phyloP scores from a whole-genome alignment of 2,113 vertebrate genomes.

The Helogale parvula region DNA sequence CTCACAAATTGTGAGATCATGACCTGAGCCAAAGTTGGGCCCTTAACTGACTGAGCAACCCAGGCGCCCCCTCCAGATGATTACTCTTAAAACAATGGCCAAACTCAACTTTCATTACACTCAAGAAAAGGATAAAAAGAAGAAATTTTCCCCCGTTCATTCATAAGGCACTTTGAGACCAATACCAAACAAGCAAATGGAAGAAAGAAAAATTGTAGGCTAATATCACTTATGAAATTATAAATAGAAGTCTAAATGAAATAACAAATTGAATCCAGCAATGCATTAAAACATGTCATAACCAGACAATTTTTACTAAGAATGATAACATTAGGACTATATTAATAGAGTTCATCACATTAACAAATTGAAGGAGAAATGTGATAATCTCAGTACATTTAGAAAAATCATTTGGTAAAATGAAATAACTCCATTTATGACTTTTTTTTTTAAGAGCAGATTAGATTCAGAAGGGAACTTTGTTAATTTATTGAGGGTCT shows the following conservation, averaged over 20 bases:
- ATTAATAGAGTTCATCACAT: not conserved
- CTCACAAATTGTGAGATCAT: no score
- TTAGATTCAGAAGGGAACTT: not conserved
- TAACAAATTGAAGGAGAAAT: not conserved
- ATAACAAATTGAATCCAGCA: not conserved
- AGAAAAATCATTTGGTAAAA: not conserved
- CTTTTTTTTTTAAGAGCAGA: not conserved
- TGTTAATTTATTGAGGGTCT: not conserved
- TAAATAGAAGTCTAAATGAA: conserved; percentile 10
- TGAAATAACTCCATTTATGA: not conserved
- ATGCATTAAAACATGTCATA: not conserved
- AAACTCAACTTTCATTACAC: not conserved
- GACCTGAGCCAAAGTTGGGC: no score
- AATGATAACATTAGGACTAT: not conserved
- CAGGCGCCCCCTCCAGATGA: not conserved
- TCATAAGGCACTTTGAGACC: not conserved
- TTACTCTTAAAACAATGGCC: not conserved
- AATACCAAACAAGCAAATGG: not conserved
- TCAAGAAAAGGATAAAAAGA: not conserved
- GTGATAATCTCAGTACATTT: not conserved
- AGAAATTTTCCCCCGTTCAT: not conserved
- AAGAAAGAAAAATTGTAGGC: not conserved
- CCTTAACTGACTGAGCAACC: no score
- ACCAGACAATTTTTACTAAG: not conserved
- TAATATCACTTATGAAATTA: not conserved